Conservation (phyloP, 2,888 invertebrate genomes). For the Urechis unicinctus region DNA sequence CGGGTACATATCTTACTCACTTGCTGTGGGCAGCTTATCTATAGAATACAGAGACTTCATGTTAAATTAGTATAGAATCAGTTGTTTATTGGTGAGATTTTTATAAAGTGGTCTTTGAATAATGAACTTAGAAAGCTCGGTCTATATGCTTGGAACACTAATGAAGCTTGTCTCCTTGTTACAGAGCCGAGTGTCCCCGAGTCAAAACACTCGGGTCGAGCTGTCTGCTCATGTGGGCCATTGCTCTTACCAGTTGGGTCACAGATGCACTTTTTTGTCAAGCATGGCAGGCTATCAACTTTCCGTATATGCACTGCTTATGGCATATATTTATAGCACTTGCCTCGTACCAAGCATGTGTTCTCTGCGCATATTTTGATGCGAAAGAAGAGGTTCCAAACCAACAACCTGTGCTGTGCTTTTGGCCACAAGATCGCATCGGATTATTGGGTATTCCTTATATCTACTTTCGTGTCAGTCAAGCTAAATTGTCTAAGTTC, state of each 20-base stretch:
- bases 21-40: neutral
- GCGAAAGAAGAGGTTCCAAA: constrained; percentile 59
- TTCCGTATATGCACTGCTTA: constrained; percentile 75
- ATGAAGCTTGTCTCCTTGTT: neutral
- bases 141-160: neutral
- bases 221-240: constrained; percentile 62
- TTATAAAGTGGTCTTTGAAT: neutral
- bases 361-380: constrained; percentile 73
- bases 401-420: constrained; percentile 9
- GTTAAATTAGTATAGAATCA: too few relatives aligned
- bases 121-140: neutral
- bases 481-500: too few relatives aligned
- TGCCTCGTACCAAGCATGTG: constrained; percentile 69
- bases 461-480: too few relatives aligned
- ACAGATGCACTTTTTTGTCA: constrained; percentile 74
- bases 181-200: constrained; percentile 45
- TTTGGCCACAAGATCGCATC: constrained; percentile 9
- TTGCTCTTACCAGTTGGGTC: constrained; percentile 72
- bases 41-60: neutral
- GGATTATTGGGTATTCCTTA: constrained; percentile 11
- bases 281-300: constrained; percentile 69
- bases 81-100: neutral
- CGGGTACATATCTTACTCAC: constrained; percentile 54
- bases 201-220: constrained; percentile 69
- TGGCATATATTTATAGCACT: constrained; percentile 80